Evolutionary conservation across 2,797 vertebrate genomes (phyloP), one percentile per base, ranked within the genome.

Genomic region (Anas bernieri): DNA sequence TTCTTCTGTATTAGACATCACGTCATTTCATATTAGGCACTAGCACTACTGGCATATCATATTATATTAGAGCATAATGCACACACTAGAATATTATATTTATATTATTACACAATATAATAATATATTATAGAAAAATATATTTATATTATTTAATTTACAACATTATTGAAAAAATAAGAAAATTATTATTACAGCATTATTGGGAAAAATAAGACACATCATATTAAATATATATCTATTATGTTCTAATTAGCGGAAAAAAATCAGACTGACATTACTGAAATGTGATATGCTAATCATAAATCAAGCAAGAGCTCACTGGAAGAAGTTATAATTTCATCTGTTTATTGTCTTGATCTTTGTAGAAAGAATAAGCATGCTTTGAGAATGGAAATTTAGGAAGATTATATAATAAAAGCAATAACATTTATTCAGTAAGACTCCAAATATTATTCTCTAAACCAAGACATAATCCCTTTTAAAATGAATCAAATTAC

Each of bases 1-100:
- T 93, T 66, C 76, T 86, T 93, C 75, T 85, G 8, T 61, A 75
- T 87, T 91, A 93, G 89, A 94, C 91, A 87, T 91, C 92, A 85
- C 3, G 1, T 94, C 89, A 91, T 87, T 95, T 90, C 79, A 39
- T 62, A 83, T 88, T 92, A 94, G 66, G 54, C 76, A 55, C 68
- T 90, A 72, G n/a, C 33, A 80, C 13, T 58, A 74, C 61, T 45
- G n/a, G 69, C 12, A 72, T 78, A 85, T 80, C 82, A 78, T 70
- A 56, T 77, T 81, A 68, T 54, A 83, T 93, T 83, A 93, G 9
- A 58, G 15, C 28, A 75, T 2, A 20, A 81, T 56, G 48, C 8
- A 68, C 50, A 72, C 59, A 5, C 11, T 83, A 68, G 89, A 68
- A 62, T 67, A 64, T 15, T 37, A 11, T 61, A 43, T 75, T 80